A percentile compares a stretch with the other conserved stretches of the same genome.
phyloP scores from a whole-genome alignment of 2,113 vertebrate genomes.

The Terrapene triunguis region DNA sequence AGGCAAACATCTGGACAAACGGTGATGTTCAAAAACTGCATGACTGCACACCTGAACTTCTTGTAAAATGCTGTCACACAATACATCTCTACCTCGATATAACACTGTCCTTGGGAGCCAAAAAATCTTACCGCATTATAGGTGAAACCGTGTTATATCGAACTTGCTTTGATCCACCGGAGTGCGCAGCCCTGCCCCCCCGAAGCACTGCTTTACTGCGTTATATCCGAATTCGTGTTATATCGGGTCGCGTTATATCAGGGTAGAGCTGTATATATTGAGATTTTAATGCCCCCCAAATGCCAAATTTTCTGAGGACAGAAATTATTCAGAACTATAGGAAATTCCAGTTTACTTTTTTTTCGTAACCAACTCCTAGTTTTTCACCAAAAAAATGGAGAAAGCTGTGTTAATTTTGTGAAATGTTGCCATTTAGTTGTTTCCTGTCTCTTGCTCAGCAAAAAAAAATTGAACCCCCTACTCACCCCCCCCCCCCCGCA shows the following conservation, averaged over 20 bases:
- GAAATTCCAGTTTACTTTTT: not conserved
- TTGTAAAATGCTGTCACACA: not conserved
- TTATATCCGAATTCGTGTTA: too few relatives aligned
- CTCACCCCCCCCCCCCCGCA: fast-evolving
- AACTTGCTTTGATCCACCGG: too few relatives aligned
- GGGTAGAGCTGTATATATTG: not conserved
- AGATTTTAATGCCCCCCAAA: not conserved
- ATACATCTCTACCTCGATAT: too few relatives aligned
- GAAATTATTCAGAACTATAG: not conserved
- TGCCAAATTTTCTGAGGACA: not conserved
- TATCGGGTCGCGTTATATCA: too few relatives aligned
- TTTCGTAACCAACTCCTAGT: not conserved
- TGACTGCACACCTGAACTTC: not conserved
- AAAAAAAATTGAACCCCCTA: not conserved
- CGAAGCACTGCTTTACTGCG: too few relatives aligned
- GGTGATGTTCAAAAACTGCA: not conserved
- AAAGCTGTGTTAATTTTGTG: not conserved
- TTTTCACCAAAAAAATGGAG: not conserved
- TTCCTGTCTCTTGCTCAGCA: not conserved
- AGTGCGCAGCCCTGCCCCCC: too few relatives aligned
- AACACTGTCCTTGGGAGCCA: too few relatives aligned
- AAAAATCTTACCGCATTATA: too few relatives aligned
- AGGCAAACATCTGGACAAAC: not conserved
- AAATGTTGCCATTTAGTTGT: not conserved
- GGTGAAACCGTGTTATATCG: too few relatives aligned